Percentiles rank a stretch among this genome's conserved stretches.
Conservation (phyloP, 2,888 invertebrate genomes). For the Leptinotarsa tumamoca region DNA sequence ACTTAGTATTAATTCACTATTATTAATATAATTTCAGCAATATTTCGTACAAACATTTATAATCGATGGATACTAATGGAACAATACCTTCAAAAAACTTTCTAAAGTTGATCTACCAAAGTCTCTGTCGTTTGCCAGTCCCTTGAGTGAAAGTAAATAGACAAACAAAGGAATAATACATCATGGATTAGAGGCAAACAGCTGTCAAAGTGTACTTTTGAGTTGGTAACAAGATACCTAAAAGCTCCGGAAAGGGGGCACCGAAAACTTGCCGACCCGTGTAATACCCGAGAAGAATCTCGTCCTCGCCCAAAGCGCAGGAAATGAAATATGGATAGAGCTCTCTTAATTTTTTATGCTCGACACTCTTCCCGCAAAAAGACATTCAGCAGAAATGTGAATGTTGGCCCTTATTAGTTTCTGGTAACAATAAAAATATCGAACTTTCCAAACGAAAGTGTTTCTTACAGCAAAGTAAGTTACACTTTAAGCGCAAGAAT, state of each 20-base stretch:
- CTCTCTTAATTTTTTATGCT: neutral
- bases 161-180: constrained; percentile 13
- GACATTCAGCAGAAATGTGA: neutral
- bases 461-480: no score
- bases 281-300: neutral
- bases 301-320: neutral
- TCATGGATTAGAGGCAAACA: constrained; percentile 14
- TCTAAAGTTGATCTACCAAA: no score
- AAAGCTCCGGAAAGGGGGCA: neutral
- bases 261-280: neutral
- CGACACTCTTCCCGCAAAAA: no score
- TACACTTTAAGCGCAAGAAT: no score
- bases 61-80: no score
- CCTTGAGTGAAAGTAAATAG: constrained; percentile 18
- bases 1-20: no score
- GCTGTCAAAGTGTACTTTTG: neutral
- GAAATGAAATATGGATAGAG: neutral
- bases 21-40: no score
- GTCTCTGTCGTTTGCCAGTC: neutral
- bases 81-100: no score
- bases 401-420: no score
- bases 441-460: no score
- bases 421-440: no score
- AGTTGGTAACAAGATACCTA: constrained; percentile 14
- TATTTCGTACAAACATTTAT: no score